Evolutionary conservation across 2,113 vertebrate species (phyloP).

Genomic region (Ictidomys tridecemlineatus): DNA sequence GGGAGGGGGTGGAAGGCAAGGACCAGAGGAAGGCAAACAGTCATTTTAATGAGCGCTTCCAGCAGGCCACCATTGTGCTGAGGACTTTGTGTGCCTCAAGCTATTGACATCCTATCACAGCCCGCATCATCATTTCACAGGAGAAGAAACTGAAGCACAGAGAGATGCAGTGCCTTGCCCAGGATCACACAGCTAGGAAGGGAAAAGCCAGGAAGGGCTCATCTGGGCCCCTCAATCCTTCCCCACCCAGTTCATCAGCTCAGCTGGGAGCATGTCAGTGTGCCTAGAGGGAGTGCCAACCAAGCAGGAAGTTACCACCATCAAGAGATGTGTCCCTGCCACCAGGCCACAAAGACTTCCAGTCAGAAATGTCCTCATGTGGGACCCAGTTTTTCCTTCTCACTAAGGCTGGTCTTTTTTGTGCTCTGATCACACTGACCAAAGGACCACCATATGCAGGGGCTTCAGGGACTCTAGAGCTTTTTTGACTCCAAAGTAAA

Average conservation of each 20-base stretch:
- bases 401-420: not conserved
- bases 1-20: not conserved
- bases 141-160: not conserved
- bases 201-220: not conserved
- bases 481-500: not conserved
- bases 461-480: not conserved
- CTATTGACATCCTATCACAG: not conserved
- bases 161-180: not conserved
- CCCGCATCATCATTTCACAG: not conserved
- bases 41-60: not conserved
- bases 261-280: not conserved
- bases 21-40: not conserved
- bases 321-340: not conserved
- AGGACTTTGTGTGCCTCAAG: not conserved
- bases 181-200: not conserved
- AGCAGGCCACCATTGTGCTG: not conserved
- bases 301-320: not conserved
- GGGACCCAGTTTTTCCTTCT: not conserved
- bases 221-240: not conserved
- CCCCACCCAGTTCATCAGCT: not conserved
- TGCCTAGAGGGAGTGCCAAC: not conserved
- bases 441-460: not conserved
- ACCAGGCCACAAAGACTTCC: not conserved
- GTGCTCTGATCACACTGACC: not conserved
- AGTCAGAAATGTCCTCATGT: fast-evolving